Evolutionary conservation across 2,113 vertebrate species (phyloP).

Genomic region (Pygoscelis adeliae): DNA sequence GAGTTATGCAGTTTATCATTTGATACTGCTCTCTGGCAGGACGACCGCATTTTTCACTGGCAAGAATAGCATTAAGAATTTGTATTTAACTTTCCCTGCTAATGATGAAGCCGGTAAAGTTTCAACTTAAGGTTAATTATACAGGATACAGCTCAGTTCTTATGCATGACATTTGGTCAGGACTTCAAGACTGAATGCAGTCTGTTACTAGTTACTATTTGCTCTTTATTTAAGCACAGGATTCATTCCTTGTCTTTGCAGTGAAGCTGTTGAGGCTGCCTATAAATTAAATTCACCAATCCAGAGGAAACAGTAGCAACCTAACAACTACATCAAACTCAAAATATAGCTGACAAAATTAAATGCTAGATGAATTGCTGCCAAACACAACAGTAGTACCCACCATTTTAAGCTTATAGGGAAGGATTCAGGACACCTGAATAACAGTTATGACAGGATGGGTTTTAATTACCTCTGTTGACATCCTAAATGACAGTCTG

Average conservation of each 20-base stretch:
- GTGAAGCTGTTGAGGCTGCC: neutral
- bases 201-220: neutral
- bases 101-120: neutral
- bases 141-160: neutral
- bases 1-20: neutral
- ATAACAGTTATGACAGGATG: neutral
- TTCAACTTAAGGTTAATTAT: neutral
- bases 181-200: neutral
- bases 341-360: neutral
- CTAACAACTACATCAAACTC: neutral
- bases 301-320: neutral
- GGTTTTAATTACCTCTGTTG: neutral
- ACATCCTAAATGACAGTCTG: neutral
- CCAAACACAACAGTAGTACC: neutral
- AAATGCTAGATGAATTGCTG: neutral
- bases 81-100: neutral
- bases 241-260: neutral
- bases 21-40: neutral
- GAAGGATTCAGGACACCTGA: neutral
- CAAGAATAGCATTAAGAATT: neutral
- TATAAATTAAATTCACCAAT: neutral
- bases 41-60: neutral
- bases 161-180: neutral
- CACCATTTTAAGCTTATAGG: neutral
- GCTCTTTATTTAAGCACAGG: neutral